Evolutionary conservation across 2,797 vertebrate genomes (phyloP), one percentile per base, ranked within the genome.

Genomic region (Siniperca obscura): DNA sequence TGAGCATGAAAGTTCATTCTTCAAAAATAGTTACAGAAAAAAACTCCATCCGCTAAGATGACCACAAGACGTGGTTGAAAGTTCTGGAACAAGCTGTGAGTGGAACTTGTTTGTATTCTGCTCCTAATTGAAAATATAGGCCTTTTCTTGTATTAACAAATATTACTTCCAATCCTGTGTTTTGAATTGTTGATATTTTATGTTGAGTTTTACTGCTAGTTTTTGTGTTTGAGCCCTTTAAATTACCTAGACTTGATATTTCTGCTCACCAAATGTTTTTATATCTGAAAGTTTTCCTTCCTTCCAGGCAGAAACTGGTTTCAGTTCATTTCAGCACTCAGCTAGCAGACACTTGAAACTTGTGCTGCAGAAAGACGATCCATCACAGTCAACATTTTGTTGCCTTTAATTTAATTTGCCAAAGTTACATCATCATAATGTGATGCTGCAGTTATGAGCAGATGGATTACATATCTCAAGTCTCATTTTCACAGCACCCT

Each of bases 401-500:
- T 36, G 62, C 64, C 59, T 68, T 53, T 59, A 44, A 74, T 83
- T 30, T 55, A 6, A 75, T 87, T 76, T 60, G 8, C 65, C 30
- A 36, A 42, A 68, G 44, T 64, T 46, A 8, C 34, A 76, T 71
- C 30, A 38, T 68, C 48, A 68, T 27, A 71, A 74, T 8, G 60
- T 13, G 76, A 36, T 7, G 52, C 57, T 56, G 74, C 67, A 40
- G 69, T 46, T 57, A 25, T 17, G 81, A 62, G 36, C 30, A 73
- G 21, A 59, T 10, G 56, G 57, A n/a, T 17, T 42, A 25, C 36
- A 6, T 8, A 12, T 55, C 50, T 56, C 0, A 3, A 25, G 6
- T 10, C 52, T 4, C 3, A 17, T 44, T 70, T 42, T 42, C 38
- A 27, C 30, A 57, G 25, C 55, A 16, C 2, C 25, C n/a, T 27